Percentiles rank a stretch among this genome's conserved stretches.
Conservation (phyloP, 2,797 vertebrate species). For the Sciurus carolinensis region DNA sequence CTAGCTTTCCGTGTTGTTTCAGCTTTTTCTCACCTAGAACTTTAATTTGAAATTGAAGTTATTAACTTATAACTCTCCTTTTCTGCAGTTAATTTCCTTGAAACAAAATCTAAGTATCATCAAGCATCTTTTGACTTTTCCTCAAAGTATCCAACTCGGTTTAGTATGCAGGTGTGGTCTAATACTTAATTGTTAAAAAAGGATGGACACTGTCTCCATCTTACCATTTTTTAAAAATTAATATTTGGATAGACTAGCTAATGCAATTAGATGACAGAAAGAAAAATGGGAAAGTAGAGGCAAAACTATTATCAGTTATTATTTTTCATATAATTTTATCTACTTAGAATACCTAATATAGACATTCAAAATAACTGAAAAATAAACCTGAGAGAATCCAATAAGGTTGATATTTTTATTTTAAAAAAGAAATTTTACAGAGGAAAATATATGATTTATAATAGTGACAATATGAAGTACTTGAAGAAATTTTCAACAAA, state of each 20-base stretch:
- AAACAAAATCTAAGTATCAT: neutral
- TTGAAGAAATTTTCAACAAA: neutral
- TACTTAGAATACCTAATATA: neutral
- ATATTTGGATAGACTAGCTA: neutral
- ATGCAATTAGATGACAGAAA: neutral
- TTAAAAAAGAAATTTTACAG: neutral
- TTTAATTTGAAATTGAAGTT: neutral
- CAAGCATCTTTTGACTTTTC: neutral
- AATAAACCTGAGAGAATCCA: neutral
- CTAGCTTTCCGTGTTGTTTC: neutral
- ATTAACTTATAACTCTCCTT: neutral
- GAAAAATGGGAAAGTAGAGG: neutral
- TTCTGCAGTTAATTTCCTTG: neutral
- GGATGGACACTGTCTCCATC: neutral
- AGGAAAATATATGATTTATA: neutral
- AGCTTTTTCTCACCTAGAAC: neutral
- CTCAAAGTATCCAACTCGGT: neutral
- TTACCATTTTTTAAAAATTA: neutral
- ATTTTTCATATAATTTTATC: neutral
- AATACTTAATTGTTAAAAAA: constrained; percentile 22
- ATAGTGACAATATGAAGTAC: neutral
- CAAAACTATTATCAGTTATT: neutral
- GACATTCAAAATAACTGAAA: neutral
- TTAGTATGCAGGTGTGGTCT: neutral
- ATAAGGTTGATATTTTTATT: neutral